Conservation (phyloP, 2,888 invertebrate genomes). For the Tethea ocularis region DNA sequence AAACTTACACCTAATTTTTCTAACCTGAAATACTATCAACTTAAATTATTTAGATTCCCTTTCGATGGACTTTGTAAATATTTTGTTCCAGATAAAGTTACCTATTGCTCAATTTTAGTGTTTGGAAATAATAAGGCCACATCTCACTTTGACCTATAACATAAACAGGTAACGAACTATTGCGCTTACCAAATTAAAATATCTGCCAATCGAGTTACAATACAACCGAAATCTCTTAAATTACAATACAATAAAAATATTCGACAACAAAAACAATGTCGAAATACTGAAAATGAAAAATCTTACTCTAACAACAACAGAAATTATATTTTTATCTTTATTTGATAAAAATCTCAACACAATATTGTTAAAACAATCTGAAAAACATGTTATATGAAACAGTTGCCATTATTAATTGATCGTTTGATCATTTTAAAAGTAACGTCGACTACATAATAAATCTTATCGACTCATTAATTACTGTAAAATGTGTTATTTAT, state of each 20-base stretch:
- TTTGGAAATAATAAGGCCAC: conserved; percentile 70
- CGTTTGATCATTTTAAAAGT: neutral
- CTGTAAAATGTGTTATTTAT: neutral
- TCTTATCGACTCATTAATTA: neutral
- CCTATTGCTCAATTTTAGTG: conserved; percentile 42
- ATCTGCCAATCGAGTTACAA: conserved; percentile 8
- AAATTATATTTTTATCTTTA: conserved; percentile 17
- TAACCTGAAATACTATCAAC: conserved; percentile 47
- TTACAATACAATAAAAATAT: conserved; percentile 37
- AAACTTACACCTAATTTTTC: conserved; percentile 47
- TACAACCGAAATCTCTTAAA: conserved; percentile 1
- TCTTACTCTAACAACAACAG: conserved; percentile 14
- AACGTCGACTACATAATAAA: neutral
- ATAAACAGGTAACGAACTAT: conserved; percentile 8
- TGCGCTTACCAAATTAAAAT: conserved; percentile 7
- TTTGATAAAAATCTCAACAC: conserved; percentile 2
- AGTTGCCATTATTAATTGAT: conserved; percentile 1
- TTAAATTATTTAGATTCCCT: conserved; percentile 28
- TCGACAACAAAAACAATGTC: conserved; percentile 44
- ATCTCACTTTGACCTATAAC: conserved; percentile 50
- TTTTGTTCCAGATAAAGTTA: conserved; percentile 46
- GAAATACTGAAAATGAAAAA: conserved; percentile 16
- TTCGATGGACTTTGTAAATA: conserved; percentile 45
- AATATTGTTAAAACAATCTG: conserved; percentile 9
- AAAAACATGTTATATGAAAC: conserved; percentile 1